Base-by-base conservation (phyloP, 2,888 invertebrate genomes). In the Netelia fuscicornis region DNA sequence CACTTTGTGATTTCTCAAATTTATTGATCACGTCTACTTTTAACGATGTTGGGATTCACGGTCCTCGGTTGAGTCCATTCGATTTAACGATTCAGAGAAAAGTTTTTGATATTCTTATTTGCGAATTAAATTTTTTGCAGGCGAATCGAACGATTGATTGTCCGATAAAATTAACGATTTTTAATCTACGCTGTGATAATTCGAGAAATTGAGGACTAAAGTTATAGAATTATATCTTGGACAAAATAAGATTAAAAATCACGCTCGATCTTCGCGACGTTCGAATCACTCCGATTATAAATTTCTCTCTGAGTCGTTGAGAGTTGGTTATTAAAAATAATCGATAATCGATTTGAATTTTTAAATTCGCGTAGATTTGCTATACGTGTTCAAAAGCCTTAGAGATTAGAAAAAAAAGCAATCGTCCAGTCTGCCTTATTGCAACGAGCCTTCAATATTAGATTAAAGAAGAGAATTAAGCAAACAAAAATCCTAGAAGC, bases 171-270 rank as follows among this genome's bases (percentile, higher is more conserved):
- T 56, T 82, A 37, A 44, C 48, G 23, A 80, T 48, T 62, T 58
- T 52, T 71, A 80, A 71, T 83, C 75, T 52, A 76, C 80, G 81
- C 76, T 85, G 85, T 81, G 81, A 85, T 82, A 77, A 82, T 64
- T 20, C 23, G 65, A 75, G 68, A 76, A 23, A 76, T 68, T 56
- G 44, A 30, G 37, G 42, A 65, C 68, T 48, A 20, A 30, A 54
- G 54, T 65, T 42, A 20, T 60, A 30, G 10, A 13, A 71, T 64
- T 67, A 30, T 2, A 62, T 58, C 10, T 13, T 56, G 2, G n/a
- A 62, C 30, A 42, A 68, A 30, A 25, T n/a, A 58, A 62, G 58
- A 25, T 13, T 20, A 20, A 10, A 20, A 42, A 17, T 48, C 9
- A 3, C 42, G 17, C 17, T n/a, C 17, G 20, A 25, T n/a, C 25